These are phyloP conservation scores for Sebastolobus altivelis DNA, from an alignment of 2,797 vertebrate species.

Conservation along the genomic window DNA sequence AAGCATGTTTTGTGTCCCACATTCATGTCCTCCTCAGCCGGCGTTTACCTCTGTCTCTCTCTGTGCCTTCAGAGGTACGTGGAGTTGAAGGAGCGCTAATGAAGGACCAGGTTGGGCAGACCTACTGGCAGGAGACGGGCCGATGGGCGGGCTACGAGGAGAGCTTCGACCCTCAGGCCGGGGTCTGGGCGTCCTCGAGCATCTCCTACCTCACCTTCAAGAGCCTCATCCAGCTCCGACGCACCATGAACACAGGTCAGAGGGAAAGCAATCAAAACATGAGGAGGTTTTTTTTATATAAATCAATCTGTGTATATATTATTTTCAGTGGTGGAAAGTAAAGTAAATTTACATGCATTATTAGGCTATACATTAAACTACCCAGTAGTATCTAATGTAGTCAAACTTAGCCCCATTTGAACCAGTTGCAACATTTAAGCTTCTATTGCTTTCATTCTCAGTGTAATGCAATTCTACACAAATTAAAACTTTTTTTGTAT, in stretches of 20 bases:
- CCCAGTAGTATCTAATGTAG: too few relatives aligned
- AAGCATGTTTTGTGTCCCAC: constrained; percentile 29
- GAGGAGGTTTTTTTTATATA: not conserved
- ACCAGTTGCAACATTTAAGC: too few relatives aligned
- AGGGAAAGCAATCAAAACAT: not conserved
- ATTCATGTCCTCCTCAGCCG: not conserved
- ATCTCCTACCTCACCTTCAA: constrained; percentile 94
- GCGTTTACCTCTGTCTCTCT: constrained; percentile 8
- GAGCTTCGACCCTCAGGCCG: constrained; percentile 83
- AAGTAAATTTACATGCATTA: not conserved
- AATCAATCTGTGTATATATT: not conserved
- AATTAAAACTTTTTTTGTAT: not conserved
- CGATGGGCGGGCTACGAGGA: constrained; percentile 91
- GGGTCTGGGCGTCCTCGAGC: constrained; percentile 88
- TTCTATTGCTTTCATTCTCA: not conserved
- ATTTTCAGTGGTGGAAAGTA: not conserved
- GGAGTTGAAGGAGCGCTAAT: constrained; percentile 84
- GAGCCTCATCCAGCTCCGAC: constrained; percentile 90
- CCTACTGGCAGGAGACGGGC: constrained; percentile 90
- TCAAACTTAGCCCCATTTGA: too few relatives aligned
- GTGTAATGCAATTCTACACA: not conserved
- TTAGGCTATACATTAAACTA: too few relatives aligned
- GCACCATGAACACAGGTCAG: constrained; percentile 87
- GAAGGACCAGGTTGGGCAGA: constrained; percentile 87
- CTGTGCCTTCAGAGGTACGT: constrained; percentile 75